Evolutionary conservation across 2,888 invertebrate species (phyloP).

Genomic region (Hyalella azteca): DNA sequence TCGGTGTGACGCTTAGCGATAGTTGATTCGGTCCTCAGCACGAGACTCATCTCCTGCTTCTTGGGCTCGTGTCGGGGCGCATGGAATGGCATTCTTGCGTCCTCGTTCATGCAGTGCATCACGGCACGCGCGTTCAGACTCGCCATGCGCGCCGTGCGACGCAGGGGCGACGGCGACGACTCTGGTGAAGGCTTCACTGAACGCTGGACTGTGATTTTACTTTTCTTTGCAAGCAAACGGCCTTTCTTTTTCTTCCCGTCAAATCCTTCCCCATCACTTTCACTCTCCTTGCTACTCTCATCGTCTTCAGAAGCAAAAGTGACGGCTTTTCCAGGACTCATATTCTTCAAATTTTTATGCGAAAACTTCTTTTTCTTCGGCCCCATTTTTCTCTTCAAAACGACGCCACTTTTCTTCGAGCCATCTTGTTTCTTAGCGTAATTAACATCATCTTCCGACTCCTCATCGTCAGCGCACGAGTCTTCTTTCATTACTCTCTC

Average conservation of each 20-base stretch:
- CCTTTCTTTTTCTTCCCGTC: constrained; percentile 38
- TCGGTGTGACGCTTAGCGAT: constrained; percentile 34
- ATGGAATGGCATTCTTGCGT: constrained; percentile 67
- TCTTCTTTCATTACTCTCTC: background rate
- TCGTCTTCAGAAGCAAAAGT: constrained; percentile 27
- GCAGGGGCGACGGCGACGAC: background rate
- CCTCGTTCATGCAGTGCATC: constrained; percentile 89
- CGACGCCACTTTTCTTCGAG: background rate
- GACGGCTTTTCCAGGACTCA: constrained; percentile 6
- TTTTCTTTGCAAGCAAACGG: constrained; percentile 15
- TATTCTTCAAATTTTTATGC: background rate
- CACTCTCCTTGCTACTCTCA: constrained; percentile 38
- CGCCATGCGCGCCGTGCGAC: constrained; percentile 73
- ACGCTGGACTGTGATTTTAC: background rate
- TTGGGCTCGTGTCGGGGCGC: constrained; percentile 61
- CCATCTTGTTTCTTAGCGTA: constrained; percentile 8
- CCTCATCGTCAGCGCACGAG: constrained; percentile 28
- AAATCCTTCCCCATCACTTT: constrained; percentile 40
- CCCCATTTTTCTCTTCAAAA: constrained; percentile 38
- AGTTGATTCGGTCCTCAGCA: constrained; percentile 40
- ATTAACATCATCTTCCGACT: constrained; percentile 20
- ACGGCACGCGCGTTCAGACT: constrained; percentile 87
- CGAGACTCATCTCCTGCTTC: constrained; percentile 52
- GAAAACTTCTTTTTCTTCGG: constrained; percentile 30
- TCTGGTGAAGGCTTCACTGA: background rate